Evolutionary conservation across 2,888 invertebrate species (phyloP).

Genomic region (Neria commutata): DNA sequence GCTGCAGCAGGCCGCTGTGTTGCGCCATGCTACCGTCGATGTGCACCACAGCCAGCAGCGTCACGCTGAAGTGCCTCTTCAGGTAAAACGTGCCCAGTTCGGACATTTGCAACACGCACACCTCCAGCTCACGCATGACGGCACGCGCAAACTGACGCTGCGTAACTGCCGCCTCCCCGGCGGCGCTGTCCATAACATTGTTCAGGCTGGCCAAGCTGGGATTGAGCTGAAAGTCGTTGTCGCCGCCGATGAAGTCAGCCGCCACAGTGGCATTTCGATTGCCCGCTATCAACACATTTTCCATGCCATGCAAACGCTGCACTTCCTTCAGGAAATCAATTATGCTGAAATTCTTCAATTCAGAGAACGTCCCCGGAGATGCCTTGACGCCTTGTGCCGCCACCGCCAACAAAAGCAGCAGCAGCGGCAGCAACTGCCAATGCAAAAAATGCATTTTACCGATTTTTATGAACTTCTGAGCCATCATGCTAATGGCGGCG

Average conservation of each 20-base stretch:
- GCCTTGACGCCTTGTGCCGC: too few species aligned
- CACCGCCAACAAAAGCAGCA: neutral
- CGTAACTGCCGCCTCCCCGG: slow-evolving; percentile 8
- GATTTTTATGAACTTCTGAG: neutral
- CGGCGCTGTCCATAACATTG: neutral
- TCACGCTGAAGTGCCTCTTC: slow-evolving; percentile 31
- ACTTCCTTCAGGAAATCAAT: slow-evolving; percentile 35
- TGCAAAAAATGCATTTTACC: too few species aligned
- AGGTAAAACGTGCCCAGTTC: slow-evolving; percentile 39
- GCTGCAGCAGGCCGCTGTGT: slow-evolving; percentile 34
- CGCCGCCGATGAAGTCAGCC: slow-evolving; percentile 15
- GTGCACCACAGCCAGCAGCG: slow-evolving; percentile 39
- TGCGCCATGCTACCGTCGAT: slow-evolving; percentile 30
- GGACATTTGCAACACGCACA: slow-evolving; percentile 42
- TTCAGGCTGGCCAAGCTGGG: too few species aligned
- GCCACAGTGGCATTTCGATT: slow-evolving; percentile 27
- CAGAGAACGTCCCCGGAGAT: neutral
- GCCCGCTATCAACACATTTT: slow-evolving; percentile 35
- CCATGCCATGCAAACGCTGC: slow-evolving; percentile 30
- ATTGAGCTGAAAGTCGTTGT: neutral
- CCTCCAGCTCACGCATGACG: slow-evolving; percentile 33
- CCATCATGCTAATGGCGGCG: neutral
- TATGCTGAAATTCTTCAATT: neutral
- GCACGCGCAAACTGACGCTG: slow-evolving; percentile 22
- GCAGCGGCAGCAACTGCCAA: neutral